Base-by-base conservation (phyloP, 2,888 invertebrate genomes). In the Archips xylosteana region DNA sequence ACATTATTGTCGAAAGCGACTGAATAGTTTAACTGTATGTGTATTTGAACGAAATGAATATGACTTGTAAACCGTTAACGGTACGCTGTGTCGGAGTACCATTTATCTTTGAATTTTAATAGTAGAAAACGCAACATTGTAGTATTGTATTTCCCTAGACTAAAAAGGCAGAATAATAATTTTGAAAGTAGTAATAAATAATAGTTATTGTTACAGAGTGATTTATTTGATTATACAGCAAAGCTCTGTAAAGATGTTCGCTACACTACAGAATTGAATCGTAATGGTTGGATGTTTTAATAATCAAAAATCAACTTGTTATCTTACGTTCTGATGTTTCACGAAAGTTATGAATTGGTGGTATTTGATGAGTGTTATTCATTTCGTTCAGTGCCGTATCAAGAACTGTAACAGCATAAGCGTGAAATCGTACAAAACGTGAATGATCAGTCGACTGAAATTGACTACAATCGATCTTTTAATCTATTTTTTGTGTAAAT, bases 1-100 rank as follows among this genome's bases (percentile, higher is more conserved):
- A 83, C 81, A 64, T 49, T 85, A 81, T 87, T 84, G 85, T 84
- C 79, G 81, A 90, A 91, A 86, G 91, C 83, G 92, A 92, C 91
- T 92, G 92, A 92, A 80, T 88, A 86, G 75, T 51, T 63, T 32
- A 47, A 15, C 57, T 57, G 32, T 69, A 59, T 45, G 23, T 51
- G 59, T 47, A 47, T 73, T 60, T 68, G 62, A 47, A 47, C 47
- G 45, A 9, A 64, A 64, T 70, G 57, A 71, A 64, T 39, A 45
- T 47, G 10, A 32, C 10, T 32, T 3, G 2, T 15, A 8, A 9
- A 4, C 15, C 51, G 51, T 54, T 23, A 54, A 23, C 9, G 23
- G 8, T 32, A 6, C 9, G 54, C 54, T 23, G 15, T 23, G 23
- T 15, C 23, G 54, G 3, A 23, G 23, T 54, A 9, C 49, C 8